Base-by-base conservation (phyloP, 2,888 invertebrate species). In the Escarpia spicata region DNA sequence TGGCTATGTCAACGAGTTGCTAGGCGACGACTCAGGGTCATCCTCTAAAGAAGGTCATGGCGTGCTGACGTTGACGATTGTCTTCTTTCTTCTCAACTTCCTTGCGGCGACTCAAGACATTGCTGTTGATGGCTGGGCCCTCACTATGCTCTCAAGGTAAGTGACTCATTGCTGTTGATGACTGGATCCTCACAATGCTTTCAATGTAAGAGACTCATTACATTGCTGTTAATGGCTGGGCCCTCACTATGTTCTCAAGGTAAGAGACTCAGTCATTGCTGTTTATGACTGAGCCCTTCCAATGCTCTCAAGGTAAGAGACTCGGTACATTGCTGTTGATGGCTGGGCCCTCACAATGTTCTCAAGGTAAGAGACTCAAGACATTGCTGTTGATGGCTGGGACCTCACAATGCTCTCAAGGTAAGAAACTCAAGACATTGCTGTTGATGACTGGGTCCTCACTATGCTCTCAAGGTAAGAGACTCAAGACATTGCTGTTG, bases 211-310 rank as follows among this genome's bases (percentile, higher is more conserved):
- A 99, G 2, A 99, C 99, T 1, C 99, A 99, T 97, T 99, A 99
- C 96, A 99, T 99, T 95, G 99, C 99, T 31, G 99, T 99, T 0
- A 99, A 99, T 97, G 99, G 99, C 43, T 99, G 99, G 99, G 99
- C 99, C 0, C 97, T 99, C 19, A 99, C 99, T 0, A 99, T 99
- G 99, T 97, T 99, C 1, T 98, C 98, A 95, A 37, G 37, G 37
- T 37, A 37, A 37, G 37, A 37, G 37, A 37, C 37, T 37, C 37
- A 37, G 1, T 37, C 37, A 37, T 37, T 37, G 37, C 37, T 37
- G 37, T 37, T 37, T 37, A 37, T 37, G 37, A 37, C 37, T 37
- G 37, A 1, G 37, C 37, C 37, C 37, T 37, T 1, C 0, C 37
- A 37, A 37, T 37, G 37, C 37, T 37, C 37, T 37, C 1, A 37